A percentile compares a stretch with the other conserved stretches of the same genome.
phyloP scores from a whole-genome alignment of 2,888 invertebrate genomes.

The Spisula subtruncata region DNA sequence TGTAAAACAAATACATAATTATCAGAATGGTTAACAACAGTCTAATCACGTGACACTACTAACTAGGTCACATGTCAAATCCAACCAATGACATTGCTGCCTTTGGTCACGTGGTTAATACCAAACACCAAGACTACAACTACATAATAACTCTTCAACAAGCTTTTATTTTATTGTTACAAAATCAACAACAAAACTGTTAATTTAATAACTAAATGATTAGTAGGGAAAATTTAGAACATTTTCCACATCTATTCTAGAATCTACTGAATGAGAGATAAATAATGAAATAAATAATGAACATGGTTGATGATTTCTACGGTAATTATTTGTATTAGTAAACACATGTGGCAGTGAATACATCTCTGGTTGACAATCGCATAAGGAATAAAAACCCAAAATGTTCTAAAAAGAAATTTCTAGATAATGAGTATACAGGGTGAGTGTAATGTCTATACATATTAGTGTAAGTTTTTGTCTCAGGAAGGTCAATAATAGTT shows the following conservation, averaged over 20 bases:
- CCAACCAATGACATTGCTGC: background rate
- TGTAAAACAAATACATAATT: background rate
- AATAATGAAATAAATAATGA: slow-evolving; percentile 29
- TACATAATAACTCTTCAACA: background rate
- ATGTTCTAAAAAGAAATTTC: background rate
- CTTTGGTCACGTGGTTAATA: background rate
- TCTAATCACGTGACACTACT: too few species aligned
- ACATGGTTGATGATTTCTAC: slow-evolving; percentile 20
- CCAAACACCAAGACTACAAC: slow-evolving; percentile 29
- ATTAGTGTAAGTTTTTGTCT: slow-evolving; percentile 39
- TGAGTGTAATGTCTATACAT: slow-evolving; percentile 6
- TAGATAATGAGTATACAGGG: background rate
- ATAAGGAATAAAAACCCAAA: background rate
- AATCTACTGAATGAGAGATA: slow-evolving; percentile 13
- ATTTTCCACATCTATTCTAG: background rate
- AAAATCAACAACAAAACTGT: slow-evolving; percentile 1
- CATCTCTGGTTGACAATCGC: background rate
- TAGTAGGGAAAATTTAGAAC: background rate
- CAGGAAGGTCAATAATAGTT: background rate
- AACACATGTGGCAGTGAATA: background rate
- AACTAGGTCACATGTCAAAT: background rate
- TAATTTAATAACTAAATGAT: background rate
- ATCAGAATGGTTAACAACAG: background rate
- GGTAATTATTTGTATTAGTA: slow-evolving; percentile 8
- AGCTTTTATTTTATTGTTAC: slow-evolving; percentile 14